Conservation (phyloP, 2,888 invertebrate species). For the Lutraria lutraria region DNA sequence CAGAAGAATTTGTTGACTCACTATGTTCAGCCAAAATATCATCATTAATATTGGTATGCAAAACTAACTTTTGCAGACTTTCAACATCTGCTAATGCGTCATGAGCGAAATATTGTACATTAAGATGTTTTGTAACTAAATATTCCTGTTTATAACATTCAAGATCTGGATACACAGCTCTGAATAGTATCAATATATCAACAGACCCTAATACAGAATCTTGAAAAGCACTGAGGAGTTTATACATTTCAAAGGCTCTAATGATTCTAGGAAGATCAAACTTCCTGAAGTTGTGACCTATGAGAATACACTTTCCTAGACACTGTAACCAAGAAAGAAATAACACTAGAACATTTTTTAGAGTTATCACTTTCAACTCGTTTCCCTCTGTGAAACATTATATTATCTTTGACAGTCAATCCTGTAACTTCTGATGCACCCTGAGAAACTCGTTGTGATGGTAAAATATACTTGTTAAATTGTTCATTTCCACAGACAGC, state of each 20-base stretch:
- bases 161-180: conserved; percentile 25
- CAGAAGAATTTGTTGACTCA: background rate
- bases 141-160: conserved; percentile 38
- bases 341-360: background rate
- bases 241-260: conserved; percentile 10
- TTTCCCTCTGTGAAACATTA: conserved; percentile 4
- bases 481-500: conserved; percentile 28
- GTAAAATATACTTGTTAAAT: conserved; percentile 47
- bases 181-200: conserved; percentile 43
- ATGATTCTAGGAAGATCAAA: conserved; percentile 53
- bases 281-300: conserved; percentile 51
- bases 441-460: conserved; percentile 41
- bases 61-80: conserved; percentile 45
- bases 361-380: conserved; percentile 20
- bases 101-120: conserved; percentile 46
- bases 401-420: background rate
- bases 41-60: background rate
- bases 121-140: conserved; percentile 22
- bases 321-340: background rate
- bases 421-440: conserved; percentile 44
- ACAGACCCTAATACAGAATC: conserved; percentile 15
- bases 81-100: conserved; percentile 52
- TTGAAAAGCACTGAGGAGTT: conserved; percentile 10
- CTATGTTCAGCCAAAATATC: conserved; percentile 23
- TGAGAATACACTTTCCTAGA: conserved; percentile 14